Evolutionary conservation across 2,113 vertebrate genomes (phyloP).

Genomic region (Ceyx melanurus): DNA sequence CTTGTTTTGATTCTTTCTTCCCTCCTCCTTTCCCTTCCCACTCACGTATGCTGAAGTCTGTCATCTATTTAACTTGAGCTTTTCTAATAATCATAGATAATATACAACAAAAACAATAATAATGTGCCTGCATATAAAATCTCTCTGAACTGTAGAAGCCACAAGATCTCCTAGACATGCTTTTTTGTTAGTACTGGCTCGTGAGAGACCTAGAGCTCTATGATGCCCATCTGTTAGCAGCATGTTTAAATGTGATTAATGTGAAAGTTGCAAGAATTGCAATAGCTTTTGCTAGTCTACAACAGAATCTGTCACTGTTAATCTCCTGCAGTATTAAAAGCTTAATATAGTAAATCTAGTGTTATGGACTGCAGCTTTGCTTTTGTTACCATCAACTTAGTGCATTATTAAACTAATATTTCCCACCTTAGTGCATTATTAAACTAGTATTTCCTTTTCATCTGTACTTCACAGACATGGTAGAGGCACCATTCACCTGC

Average conservation of each 20-base stretch:
- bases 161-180: conserved; percentile 10
- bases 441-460: neutral
- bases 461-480: neutral
- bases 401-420: conserved; percentile 24
- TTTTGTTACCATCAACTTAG: conserved; percentile 39
- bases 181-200: conserved; percentile 49
- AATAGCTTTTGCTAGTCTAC: conserved; percentile 43
- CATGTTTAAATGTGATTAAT: conserved; percentile 61
- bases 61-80: conserved; percentile 39
- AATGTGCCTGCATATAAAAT: neutral
- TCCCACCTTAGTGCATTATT: conserved; percentile 29
- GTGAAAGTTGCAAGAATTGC: conserved; percentile 54
- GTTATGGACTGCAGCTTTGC: conserved; percentile 32
- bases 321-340: conserved; percentile 68
- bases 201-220: neutral
- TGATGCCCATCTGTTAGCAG: conserved; percentile 59
- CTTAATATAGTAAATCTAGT: conserved; percentile 63
- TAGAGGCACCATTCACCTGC: neutral
- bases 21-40: neutral
- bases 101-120: conserved; percentile 23
- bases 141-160: conserved; percentile 18
- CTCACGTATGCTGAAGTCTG: neutral
- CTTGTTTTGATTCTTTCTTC: conserved; percentile 35
- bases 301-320: conserved; percentile 65
- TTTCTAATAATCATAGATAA: conserved; percentile 39